Evolutionary conservation across 2,797 vertebrate species (phyloP).

Genomic region (Psittacula echo): DNA sequence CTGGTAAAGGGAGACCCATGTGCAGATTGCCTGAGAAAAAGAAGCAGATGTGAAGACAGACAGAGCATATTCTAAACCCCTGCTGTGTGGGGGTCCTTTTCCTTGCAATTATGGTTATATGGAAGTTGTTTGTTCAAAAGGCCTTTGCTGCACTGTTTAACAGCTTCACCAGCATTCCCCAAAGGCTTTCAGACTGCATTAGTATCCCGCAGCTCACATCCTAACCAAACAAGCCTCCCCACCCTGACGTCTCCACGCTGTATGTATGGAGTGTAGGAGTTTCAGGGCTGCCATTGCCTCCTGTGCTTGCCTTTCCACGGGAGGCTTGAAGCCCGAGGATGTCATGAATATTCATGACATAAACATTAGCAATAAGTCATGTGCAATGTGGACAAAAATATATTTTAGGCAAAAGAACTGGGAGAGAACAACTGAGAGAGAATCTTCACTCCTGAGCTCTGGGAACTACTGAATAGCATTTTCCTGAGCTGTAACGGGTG

Average conservation of each 20-base stretch:
- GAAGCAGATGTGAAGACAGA: not conserved
- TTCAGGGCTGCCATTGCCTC: not conserved
- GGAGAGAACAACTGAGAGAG: not conserved
- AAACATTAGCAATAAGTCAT: conserved; percentile 7
- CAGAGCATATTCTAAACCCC: not conserved
- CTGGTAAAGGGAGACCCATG: not conserved
- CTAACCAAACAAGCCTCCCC: not conserved
- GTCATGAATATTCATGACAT: conserved; percentile 28
- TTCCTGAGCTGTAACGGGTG: conserved; percentile 8
- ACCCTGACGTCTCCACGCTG: not conserved
- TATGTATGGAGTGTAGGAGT: not conserved
- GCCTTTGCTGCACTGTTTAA: not conserved
- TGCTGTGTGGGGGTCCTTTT: not conserved
- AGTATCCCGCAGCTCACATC: not conserved
- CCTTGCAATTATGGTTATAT: conserved; percentile 32
- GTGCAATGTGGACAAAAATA: not conserved
- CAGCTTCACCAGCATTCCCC: conserved; percentile 16
- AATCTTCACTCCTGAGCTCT: conserved; percentile 1
- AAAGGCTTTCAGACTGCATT: not conserved
- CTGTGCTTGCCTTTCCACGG: not conserved
- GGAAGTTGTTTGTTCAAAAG: conserved; percentile 32
- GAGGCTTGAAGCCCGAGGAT: not conserved
- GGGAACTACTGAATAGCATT: conserved; percentile 17
- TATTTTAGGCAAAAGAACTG: not conserved
- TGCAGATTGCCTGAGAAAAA: not conserved